Evolutionary conservation across 2,888 invertebrate genomes (phyloP).

Genomic region (Caprella mutica): DNA sequence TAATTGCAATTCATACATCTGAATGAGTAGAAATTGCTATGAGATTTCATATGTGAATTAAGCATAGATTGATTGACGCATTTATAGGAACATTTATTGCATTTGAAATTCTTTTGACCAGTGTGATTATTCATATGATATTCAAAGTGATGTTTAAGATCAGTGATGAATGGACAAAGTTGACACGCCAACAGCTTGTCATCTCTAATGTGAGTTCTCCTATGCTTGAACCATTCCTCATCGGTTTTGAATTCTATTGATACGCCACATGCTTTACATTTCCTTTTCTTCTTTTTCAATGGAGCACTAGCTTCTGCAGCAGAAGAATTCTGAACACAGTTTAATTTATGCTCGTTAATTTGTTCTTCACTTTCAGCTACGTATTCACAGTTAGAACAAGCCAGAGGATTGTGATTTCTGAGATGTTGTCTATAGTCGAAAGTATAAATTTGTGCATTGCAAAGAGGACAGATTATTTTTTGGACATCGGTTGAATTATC

Average conservation of each 20-base stretch:
- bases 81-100: slow-evolving; percentile 72
- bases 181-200: slow-evolving; percentile 85
- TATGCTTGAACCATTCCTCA: slow-evolving; percentile 86
- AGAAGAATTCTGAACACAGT: not conserved
- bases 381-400: not conserved
- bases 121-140: slow-evolving; percentile 92
- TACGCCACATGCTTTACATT: slow-evolving; percentile 2
- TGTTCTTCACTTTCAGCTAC: not conserved
- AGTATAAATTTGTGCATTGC: too few relatives aligned
- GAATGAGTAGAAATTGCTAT: slow-evolving; percentile 52
- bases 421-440: too few relatives aligned
- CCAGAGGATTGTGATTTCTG: too few relatives aligned
- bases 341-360: not conserved
- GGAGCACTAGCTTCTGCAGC: not conserved
- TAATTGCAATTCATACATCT: slow-evolving; percentile 87
- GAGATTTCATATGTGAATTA: slow-evolving; percentile 93
- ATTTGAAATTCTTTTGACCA: slow-evolving; percentile 90
- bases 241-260: slow-evolving; percentile 68
- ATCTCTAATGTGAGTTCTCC: slow-evolving; percentile 73
- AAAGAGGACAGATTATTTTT: too few relatives aligned
- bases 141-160: slow-evolving; percentile 95
- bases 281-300: too few relatives aligned
- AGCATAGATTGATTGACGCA: slow-evolving; percentile 99
- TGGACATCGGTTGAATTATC: too few relatives aligned
- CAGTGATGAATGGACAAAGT: slow-evolving; percentile 92